These are phyloP conservation scores for Psammodynastes pulverulentus DNA, from an alignment of 2,113 vertebrate genomes.

Conservation along the genomic window DNA sequence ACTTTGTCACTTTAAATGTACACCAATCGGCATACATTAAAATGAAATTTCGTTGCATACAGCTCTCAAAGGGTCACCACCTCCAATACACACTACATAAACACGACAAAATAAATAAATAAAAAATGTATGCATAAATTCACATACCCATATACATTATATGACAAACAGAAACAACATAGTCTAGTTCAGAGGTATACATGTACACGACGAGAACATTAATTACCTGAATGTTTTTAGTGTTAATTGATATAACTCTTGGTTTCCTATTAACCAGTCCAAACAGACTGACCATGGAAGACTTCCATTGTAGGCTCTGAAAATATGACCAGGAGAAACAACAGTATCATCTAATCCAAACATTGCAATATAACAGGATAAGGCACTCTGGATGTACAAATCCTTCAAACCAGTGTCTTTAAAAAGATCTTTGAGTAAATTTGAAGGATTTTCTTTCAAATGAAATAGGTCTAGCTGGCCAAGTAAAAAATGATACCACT, in stretches of 20 bases:
- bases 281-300: slow-evolving; percentile 87
- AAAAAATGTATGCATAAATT: no score
- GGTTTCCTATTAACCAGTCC: slow-evolving; percentile 87
- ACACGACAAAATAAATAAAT: no score
- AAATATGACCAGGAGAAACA: slow-evolving; percentile 84
- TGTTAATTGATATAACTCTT: slow-evolving; percentile 87
- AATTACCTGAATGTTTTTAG: slow-evolving; percentile 93
- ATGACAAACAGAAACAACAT: no score
- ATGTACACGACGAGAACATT: no score
- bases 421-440: slow-evolving; percentile 79
- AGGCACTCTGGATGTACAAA: slow-evolving; percentile 79
- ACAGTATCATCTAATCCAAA: slow-evolving; percentile 81
- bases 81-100: no score
- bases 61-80: no score
- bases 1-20: no score
- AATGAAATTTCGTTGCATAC: no score
- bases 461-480: slow-evolving; percentile 78
- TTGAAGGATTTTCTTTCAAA: slow-evolving; percentile 74
- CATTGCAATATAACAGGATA: slow-evolving; percentile 83
- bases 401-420: slow-evolving; percentile 82
- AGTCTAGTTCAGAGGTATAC: no score
- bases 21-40: no score
- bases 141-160: no score
- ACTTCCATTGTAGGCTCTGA: slow-evolving; percentile 86
- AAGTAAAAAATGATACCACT: slow-evolving; percentile 90